Evolutionary conservation across 2,888 invertebrate species (phyloP), one percentile per base, ranked within the genome.

Genomic region (Geophilus truncorum): DNA sequence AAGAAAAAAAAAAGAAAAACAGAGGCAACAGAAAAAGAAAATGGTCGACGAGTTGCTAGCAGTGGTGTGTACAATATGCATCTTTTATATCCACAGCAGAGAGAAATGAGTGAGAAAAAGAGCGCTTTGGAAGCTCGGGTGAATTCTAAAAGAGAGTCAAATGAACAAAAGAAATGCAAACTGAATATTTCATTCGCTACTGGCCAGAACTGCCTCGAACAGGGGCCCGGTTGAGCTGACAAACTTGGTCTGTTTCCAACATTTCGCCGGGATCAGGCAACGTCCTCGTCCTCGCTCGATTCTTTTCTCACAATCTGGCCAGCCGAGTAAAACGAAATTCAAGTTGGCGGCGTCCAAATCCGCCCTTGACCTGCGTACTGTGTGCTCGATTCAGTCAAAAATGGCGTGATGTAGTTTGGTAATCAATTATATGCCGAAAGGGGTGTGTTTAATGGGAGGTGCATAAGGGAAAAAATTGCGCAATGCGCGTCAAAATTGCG

Each of bases 101-200:
- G 10, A 57, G 21, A 57, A 57, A 57, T 21, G 57, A 57, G 23
- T 57, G 21, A 10, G 21, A 57, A 57, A 21, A 18, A 10, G 12
- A 4, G 18, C 57, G 5, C 18, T 51, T 57, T 57, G 6, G 21
- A 57, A 4, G 57, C 57, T 9, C 57, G 57, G 57, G 23, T 57
- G 57, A 18, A 21, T 57, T 57, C 21, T 21, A 57, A 57, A 12
- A 45, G 45, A 57, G 57, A 57, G 21, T 21, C 57, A 57, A 57
- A 57, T 57, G 57, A 57, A 57, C 57, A 57, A 57, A 57, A 57
- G 57, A 23, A 57, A 57, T 57, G 57, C 57, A 57, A 57, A 57
- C 57, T 57, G 57, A 57, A 57, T 57, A 57, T 57, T 57, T 57
- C 57, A 57, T 57, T 57, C 12, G 57, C 57, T 57, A 21, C 57